phyloP scores from a whole-genome alignment of 1,140 invertebrate species.

The Lepidurus packardi region DNA sequence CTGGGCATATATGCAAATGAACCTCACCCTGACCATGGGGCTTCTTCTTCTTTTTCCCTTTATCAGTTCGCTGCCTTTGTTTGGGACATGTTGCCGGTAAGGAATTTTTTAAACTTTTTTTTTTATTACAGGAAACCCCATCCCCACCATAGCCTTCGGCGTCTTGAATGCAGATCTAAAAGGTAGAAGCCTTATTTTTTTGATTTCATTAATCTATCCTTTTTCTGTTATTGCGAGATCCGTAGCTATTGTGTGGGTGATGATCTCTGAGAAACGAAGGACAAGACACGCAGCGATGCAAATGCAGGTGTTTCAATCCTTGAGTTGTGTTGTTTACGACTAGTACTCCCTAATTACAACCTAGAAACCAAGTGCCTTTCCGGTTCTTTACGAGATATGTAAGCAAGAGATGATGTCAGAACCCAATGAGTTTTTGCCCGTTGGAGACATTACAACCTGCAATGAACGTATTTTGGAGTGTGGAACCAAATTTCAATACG shows the following conservation, averaged over 20 bases:
- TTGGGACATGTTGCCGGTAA: not conserved
- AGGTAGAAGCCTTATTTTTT: not conserved
- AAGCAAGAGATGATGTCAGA: too few species aligned
- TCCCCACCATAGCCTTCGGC: not conserved
- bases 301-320: not conserved
- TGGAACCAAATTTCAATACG: too few species aligned
- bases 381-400: not conserved
- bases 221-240: not conserved
- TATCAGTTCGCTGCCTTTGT: not conserved
- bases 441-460: too few species aligned
- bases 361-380: not conserved
- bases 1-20: not conserved
- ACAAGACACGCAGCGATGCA: not conserved
- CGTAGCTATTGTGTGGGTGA: conserved; percentile 5
- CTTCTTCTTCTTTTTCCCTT: not conserved
- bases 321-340: not conserved
- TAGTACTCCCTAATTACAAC: not conserved
- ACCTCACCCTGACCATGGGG: conserved; percentile 16
- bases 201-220: not conserved
- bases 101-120: not conserved
- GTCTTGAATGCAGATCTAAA: not conserved
- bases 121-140: not conserved
- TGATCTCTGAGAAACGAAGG: not conserved
- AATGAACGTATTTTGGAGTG: too few species aligned
- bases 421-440: too few species aligned